Evolutionary conservation across 1,140 invertebrate genomes (phyloP).

Genomic region (Samia ricini): DNA sequence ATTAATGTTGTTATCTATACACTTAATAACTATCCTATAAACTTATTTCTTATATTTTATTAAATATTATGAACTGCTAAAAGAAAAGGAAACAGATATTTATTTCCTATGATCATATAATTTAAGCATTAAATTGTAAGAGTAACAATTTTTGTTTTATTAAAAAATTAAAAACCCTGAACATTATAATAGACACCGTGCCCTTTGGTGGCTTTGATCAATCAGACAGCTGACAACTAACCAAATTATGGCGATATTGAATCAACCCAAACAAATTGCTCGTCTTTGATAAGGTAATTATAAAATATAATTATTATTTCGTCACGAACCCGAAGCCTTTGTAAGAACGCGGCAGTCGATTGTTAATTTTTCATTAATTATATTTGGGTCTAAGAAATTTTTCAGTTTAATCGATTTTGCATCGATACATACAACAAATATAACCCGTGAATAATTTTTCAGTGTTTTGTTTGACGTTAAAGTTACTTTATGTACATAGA

Average conservation of each 20-base stretch:
- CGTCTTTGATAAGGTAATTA: conserved; percentile 53
- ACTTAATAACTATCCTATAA: too few species aligned
- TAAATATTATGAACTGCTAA: too few species aligned
- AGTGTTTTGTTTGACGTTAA: too few species aligned
- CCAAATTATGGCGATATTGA: conserved; percentile 42
- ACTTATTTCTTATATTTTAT: too few species aligned
- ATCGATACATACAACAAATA: too few species aligned
- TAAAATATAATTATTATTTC: conserved; percentile 59
- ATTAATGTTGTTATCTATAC: too few species aligned
- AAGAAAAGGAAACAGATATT: too few species aligned
- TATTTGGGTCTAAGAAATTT: not conserved
- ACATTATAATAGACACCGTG: conserved; percentile 16
- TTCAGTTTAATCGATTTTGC: not conserved
- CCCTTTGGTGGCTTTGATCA: conserved; percentile 35
- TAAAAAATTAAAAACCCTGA: conserved; percentile 14
- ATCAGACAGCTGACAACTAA: conserved; percentile 32
- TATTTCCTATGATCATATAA: too few species aligned
- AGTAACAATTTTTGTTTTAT: not conserved
- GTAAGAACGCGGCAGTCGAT: conserved; percentile 14
- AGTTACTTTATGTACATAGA: too few species aligned
- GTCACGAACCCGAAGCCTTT: conserved; percentile 41
- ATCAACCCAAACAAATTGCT: conserved; percentile 44
- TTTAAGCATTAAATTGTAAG: too few species aligned
- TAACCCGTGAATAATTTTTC: too few species aligned
- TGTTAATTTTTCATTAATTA: not conserved